phyloP scores from a whole-genome alignment of 2,888 invertebrate genomes.

The Lepetodrilus schrolli region DNA sequence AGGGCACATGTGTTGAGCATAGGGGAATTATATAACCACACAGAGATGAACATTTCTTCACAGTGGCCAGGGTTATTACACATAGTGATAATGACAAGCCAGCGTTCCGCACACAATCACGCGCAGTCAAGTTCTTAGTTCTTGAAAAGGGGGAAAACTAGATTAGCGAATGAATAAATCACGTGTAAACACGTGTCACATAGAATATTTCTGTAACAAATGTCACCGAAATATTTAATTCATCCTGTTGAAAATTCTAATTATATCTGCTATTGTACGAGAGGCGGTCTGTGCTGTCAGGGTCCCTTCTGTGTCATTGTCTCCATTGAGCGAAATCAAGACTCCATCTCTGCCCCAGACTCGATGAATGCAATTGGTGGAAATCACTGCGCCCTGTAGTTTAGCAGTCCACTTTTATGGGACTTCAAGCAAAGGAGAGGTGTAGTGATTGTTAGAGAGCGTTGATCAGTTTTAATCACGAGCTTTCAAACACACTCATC shows the following conservation, averaged over 20 bases:
- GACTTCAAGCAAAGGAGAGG: not conserved
- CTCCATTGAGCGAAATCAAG: not conserved
- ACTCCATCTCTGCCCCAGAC: not conserved
- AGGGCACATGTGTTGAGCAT: too few relatives aligned
- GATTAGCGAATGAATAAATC: conserved; percentile 13
- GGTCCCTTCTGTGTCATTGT: not conserved
- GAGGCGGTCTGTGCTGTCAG: not conserved
- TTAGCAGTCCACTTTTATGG: conserved; percentile 9
- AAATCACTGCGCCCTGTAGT: conserved; percentile 10
- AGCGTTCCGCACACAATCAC: not conserved
- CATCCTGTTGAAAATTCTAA: conserved; percentile 9
- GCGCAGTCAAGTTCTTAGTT: not conserved
- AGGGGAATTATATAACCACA: too few relatives aligned
- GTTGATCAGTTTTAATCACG: conserved; percentile 10
- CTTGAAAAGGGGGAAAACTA: not conserved
- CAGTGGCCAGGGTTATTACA: too few relatives aligned
- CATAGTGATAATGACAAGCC: not conserved
- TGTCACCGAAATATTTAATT: conserved; percentile 20
- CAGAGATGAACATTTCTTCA: too few relatives aligned
- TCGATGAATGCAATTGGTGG: not conserved
- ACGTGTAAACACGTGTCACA: not conserved
- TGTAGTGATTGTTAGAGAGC: not conserved
- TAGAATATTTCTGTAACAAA: not conserved
- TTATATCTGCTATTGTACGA: not conserved
- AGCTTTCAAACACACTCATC: conserved; percentile 11